These are phyloP conservation scores for Ceratotherium simum DNA, from an alignment of 2,113 vertebrate species.

Conservation along the genomic window DNA sequence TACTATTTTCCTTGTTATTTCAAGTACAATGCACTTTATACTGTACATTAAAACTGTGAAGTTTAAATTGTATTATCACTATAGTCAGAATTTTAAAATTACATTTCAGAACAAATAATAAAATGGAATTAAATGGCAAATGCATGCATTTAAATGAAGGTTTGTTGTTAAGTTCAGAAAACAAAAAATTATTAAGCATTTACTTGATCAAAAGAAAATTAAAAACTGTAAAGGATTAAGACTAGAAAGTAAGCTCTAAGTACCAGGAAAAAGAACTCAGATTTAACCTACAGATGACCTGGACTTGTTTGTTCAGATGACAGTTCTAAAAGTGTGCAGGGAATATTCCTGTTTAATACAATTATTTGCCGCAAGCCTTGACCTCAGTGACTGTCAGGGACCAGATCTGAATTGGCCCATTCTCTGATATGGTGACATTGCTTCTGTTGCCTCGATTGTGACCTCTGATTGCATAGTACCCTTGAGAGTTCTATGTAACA, in stretches of 20 bases:
- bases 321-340: constrained; percentile 90
- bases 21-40: not conserved
- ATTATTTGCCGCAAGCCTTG: constrained; percentile 90
- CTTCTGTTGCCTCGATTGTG: constrained; percentile 92
- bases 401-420: constrained; percentile 92
- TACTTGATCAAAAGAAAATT: constrained; percentile 63
- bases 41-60: not conserved
- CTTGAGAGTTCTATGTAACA: constrained; percentile 94
- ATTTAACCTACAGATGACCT: constrained; percentile 91
- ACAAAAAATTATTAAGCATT: constrained; percentile 38
- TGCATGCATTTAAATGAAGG: not conserved
- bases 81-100: constrained; percentile 4
- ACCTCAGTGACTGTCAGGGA: constrained; percentile 90
- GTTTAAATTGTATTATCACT: constrained; percentile 23
- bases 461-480: constrained; percentile 92
- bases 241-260: constrained; percentile 75
- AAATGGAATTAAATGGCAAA: constrained; percentile 4
- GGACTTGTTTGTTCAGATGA: constrained; percentile 91
- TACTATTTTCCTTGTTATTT: not conserved
- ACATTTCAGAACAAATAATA: constrained; percentile 31
- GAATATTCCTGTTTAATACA: constrained; percentile 90
- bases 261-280: constrained; percentile 82
- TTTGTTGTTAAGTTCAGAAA: constrained; percentile 40
- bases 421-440: constrained; percentile 93
- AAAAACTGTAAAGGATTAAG: constrained; percentile 79